Evolutionary conservation across 2,113 vertebrate species (phyloP), one percentile per base, ranked within the genome.

Genomic region (Bothrops jararaca): DNA sequence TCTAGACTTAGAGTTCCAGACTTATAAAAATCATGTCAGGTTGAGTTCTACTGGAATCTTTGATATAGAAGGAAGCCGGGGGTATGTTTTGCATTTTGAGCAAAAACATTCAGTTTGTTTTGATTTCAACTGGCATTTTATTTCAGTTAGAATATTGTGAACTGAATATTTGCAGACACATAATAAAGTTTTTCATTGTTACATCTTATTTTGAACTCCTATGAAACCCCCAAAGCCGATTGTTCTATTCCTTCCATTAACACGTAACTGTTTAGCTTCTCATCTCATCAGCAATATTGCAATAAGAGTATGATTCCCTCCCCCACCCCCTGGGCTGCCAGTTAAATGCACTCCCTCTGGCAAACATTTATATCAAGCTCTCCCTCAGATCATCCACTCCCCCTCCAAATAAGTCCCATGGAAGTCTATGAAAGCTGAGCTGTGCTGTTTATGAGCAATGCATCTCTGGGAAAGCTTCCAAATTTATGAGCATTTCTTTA

Each of bases 401-500:
- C 56, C 60, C 53, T 74, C 80, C 45, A 69, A 89, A 45, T 93
- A 91, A 80, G 20, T 50, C 60, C 74, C 39, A 64, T 13, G 0
- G 8, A 94, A 89, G 24, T 89, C 11, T 57, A 34, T 60, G 42
- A 94, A 94, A 92, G 85, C 64, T 92, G 39, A 96, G 29, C 26
- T 91, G 15, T 3, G 5, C 24, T 58, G 9, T 2, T 10, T 87
- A 88, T 15, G 8, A 85, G 85, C 48, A 95, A 92, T 92, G 90
- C 26, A 93, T 34, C 90, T 74, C 92, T 88, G 86, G 92, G 94
- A 96, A 90, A 52, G 8, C 18, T 57, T 96, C 90, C 93, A 96
- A 94, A 93, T 64, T 60, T 94, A 20, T 13, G 88, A 95, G 89
- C 24, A 26, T 0, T 90, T 4, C 88, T 94, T 94, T 94, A 93